Conservation (phyloP, 2,797 vertebrate species). For the Diglossa cyanea region DNA sequence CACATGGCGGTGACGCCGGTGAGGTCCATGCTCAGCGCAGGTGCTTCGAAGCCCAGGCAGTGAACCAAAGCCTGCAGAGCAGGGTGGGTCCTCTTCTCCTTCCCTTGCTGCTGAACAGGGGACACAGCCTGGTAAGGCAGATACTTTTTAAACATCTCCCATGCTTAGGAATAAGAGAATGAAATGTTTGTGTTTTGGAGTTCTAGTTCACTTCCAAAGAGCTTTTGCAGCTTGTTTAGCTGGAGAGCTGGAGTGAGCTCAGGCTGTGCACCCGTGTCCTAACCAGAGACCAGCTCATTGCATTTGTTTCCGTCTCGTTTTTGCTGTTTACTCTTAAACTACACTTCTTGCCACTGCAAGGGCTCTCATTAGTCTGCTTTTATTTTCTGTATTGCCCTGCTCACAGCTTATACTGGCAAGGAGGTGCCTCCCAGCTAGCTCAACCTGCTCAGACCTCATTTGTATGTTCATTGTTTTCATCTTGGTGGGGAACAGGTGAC, state of each 20-base stretch:
- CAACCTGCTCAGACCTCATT: neutral
- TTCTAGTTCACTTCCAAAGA: neutral
- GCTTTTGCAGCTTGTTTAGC: neutral
- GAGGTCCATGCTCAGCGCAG: accelerated
- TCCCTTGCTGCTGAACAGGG: neutral
- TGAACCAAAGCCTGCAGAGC: accelerated
- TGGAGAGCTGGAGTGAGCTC: neutral
- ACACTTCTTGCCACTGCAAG: neutral
- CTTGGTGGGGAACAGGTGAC: accelerated
- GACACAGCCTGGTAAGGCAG: neutral
- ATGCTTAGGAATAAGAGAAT: neutral
- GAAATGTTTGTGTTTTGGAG: neutral
- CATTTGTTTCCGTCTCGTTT: neutral
- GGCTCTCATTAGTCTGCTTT: neutral
- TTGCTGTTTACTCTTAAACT: neutral
- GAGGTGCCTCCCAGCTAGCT: neutral
- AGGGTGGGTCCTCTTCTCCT: neutral
- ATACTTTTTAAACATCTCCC: neutral
- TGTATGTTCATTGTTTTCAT: neutral
- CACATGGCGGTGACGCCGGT: accelerated
- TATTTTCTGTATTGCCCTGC: accelerated
- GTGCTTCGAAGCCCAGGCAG: neutral
- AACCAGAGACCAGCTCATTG: accelerated
- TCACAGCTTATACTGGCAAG: accelerated
- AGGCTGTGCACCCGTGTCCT: accelerated